Base-by-base conservation (phyloP, 2,113 vertebrate genomes). In the Pseudopodoces humilis region DNA sequence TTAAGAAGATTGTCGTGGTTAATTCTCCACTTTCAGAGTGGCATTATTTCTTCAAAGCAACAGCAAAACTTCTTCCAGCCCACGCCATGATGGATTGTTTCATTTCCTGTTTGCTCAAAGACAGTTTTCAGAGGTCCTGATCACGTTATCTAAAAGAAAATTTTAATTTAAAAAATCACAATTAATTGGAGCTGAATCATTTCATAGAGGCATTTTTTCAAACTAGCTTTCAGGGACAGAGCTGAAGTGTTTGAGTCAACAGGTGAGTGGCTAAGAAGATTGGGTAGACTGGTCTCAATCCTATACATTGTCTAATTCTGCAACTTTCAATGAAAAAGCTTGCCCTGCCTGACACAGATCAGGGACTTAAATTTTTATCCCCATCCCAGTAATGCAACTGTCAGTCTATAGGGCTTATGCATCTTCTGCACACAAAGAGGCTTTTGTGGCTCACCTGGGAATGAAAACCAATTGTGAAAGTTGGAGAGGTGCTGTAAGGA, bases 21-120 rank as follows among this genome's bases (percentile, higher is more conserved):
- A 93, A 91, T 81, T 63, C 92, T 74, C 59, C 31, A 50, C 79
- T 95, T 88, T 46, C 39, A 80, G 35, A 85, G 79, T 6, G 15
- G 33, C 39, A n/a, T 39, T 85, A 3, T 65, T 80, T 63, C 55
- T 8, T 59, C 46, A 50, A 0, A 9, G 35, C n/a, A 70, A 83
- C 0, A 31, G 84, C 50, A 63, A 35, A 52, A 60, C 8, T 85
- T 86, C 63, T 55, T 70, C 63, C 55, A 88, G 75, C 27, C 30
- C 0, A 0, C 86, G 33, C 13, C 28, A 15, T 2, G 35, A 72
- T 12, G 10, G 0, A 86, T 88, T 55, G 17, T 67, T 90, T 83
- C 24, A 33, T 88, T 92, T 90, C 68, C 43, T 77, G 8, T 67
- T 85, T 3, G 1, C 53, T 50, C 43, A 39, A 33, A 90, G 43